Evolutionary conservation across 1,140 invertebrate species (phyloP), one percentile per base, ranked within the genome.

Genomic region (Zelostemma sp.): DNA sequence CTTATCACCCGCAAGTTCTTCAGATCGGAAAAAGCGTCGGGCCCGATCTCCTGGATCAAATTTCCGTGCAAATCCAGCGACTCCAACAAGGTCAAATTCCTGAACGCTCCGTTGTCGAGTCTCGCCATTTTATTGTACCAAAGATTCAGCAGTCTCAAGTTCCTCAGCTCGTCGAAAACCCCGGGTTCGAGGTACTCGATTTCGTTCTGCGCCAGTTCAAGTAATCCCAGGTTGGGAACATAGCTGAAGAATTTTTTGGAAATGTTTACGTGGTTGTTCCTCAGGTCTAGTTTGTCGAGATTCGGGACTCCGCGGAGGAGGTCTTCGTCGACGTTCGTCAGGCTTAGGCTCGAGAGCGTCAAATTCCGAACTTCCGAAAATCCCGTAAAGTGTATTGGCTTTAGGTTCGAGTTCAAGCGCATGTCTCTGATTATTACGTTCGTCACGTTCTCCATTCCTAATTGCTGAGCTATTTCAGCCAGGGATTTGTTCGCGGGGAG

Each of bases 201-300:
- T 0, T 43, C n/a, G 47, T 83, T 82, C 17, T 57, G 5, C 5
- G 47, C 63, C 0, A 78, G 31, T 21, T 64, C 59, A 3, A 75
- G n/a, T 0, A 6, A 3, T 6, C 12, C 17, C 8, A 75, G 12
- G 0, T 71, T 33, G 0, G 55, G 63, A 1, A 58, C 45, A 9
- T 50, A 31, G 19, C 86, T 81, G 51, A 91, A 88, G 41, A 90
- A 77, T 46, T 87, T 81, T 19, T 83, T 77, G 1, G 88, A 88
- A 21, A 91, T 75, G 53, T 86, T 86, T 0, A 90, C 84, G 33
- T 87, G 83, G 71, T 91, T 91, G 0, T 87, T 85, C 35, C 86
- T 79, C 40, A 92, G 80, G 58, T 89, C 87, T 16, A 92, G 78
- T 78, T 85, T 86, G 8, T 79, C 87, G 0, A 92, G 69, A 38